phyloP scores from a whole-genome alignment of 2,888 invertebrate species.

The Cryptocheilus praepositus region DNA sequence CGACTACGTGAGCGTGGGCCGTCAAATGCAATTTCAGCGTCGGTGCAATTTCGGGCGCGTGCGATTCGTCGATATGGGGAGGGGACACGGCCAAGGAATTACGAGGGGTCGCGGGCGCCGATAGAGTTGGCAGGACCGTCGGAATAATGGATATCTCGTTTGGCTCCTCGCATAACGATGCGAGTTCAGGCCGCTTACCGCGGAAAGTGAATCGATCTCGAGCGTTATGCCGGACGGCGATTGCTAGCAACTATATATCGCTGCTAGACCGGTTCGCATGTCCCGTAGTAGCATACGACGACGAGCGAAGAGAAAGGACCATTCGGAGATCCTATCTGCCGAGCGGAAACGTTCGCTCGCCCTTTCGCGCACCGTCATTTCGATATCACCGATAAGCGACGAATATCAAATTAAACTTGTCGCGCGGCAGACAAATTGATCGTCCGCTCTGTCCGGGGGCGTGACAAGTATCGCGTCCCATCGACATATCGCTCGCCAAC shows the following conservation, averaged over 20 bases:
- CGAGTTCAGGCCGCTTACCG: constrained; percentile 64
- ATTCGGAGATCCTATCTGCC: too few species aligned
- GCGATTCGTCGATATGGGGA: constrained; percentile 72
- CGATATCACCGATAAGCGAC: too few species aligned
- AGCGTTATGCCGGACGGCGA: constrained; percentile 29
- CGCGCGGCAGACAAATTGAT: too few species aligned
- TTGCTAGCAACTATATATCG: background rate
- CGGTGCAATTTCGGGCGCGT: constrained; percentile 42
- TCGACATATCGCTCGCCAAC: too few species aligned
- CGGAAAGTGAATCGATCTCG: constrained; percentile 62
- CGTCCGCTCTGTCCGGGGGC: too few species aligned
- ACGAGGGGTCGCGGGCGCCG: constrained; percentile 68
- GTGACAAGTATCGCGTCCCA: too few species aligned
- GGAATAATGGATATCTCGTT: constrained; percentile 69
- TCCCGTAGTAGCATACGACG: background rate
- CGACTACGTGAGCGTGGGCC: constrained; percentile 29
- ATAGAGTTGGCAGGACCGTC: constrained; percentile 60
- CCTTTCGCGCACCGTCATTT: too few species aligned
- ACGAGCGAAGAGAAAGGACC: too few species aligned
- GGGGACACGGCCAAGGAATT: constrained; percentile 68
- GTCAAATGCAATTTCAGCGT: constrained; percentile 60
- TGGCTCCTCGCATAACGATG: constrained; percentile 68
- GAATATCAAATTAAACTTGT: too few species aligned
- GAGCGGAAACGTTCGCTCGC: too few species aligned
- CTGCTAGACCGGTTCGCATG: too few species aligned